phyloP scores from a whole-genome alignment of 2,797 vertebrate species.

The Euthynnus affinis region DNA sequence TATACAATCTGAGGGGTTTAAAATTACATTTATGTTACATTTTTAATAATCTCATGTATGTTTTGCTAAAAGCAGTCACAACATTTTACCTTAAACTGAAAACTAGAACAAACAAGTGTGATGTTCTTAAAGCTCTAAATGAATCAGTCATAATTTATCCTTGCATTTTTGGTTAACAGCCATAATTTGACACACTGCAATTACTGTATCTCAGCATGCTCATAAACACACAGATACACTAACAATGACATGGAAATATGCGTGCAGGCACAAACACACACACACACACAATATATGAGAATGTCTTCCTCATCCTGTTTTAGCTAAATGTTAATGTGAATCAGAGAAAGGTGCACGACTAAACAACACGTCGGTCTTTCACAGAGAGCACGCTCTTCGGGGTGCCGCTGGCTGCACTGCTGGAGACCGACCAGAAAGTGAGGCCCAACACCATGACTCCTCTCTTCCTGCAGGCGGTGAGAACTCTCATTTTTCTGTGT shows the following conservation, averaged over 20 bases:
- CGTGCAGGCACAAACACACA: neutral
- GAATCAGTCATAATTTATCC: neutral
- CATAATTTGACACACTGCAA: constrained; percentile 1
- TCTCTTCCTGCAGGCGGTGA: constrained; percentile 90
- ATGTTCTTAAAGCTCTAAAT: neutral
- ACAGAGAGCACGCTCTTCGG: constrained; percentile 92
- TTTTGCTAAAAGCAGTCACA: too few relatives aligned
- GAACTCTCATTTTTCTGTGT: constrained; percentile 31
- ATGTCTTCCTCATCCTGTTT: neutral
- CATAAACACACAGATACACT: neutral
- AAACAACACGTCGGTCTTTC: constrained; percentile 22
- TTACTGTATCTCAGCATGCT: neutral
- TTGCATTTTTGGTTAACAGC: neutral
- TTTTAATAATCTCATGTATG: too few relatives aligned
- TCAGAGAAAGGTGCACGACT: constrained; percentile 8
- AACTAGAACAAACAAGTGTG: neutral
- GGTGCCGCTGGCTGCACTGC: constrained; percentile 87
- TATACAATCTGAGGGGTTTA: neutral
- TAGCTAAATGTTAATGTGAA: neutral
- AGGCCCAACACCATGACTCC: constrained; percentile 86
- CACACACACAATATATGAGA: neutral
- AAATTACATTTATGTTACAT: too few relatives aligned
- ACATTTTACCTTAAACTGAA: neutral
- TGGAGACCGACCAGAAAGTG: constrained; percentile 91
- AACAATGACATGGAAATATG: neutral